phyloP scores from a whole-genome alignment of 2,888 invertebrate species.

The Drosophila rellima region DNA sequence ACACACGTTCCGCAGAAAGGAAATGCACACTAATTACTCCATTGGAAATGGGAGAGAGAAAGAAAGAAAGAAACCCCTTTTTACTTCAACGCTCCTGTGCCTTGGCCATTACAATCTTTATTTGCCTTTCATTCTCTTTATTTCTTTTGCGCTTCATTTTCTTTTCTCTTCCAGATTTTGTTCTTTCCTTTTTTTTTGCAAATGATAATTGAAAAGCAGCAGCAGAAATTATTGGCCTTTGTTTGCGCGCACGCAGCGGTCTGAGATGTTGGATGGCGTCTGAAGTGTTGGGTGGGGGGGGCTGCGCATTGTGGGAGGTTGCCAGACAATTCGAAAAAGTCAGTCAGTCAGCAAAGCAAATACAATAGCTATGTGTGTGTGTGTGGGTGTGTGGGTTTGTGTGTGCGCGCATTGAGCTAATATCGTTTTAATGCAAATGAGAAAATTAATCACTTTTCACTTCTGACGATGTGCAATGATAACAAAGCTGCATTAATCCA shows the following conservation, averaged over 20 bases:
- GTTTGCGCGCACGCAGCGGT: slow-evolving; percentile 43
- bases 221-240: slow-evolving; percentile 61
- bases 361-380: slow-evolving; percentile 27
- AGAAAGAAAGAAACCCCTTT: slow-evolving; percentile 41
- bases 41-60: slow-evolving; percentile 35
- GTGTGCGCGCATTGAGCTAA: slow-evolving; percentile 14
- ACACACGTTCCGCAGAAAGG: slow-evolving; percentile 41
- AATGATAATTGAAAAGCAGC: slow-evolving; percentile 59
- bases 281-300: neutral
- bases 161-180: slow-evolving; percentile 3
- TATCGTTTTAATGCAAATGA: slow-evolving; percentile 49
- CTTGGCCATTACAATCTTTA: slow-evolving; percentile 55
- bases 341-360: slow-evolving; percentile 43
- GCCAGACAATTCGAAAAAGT: slow-evolving; percentile 34
- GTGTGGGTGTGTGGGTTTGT: neutral
- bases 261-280: slow-evolving; percentile 1
- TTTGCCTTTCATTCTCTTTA: slow-evolving; percentile 53
- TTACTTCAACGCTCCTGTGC: slow-evolving; percentile 46
- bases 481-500: slow-evolving; percentile 35
- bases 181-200: slow-evolving; percentile 17
- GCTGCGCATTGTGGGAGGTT: neutral
- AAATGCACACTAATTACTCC: slow-evolving; percentile 79
- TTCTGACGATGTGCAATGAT: slow-evolving; percentile 30
- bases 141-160: slow-evolving; percentile 34
- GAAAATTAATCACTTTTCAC: slow-evolving; percentile 55